Percentiles rank a stretch among this genome's conserved stretches.
Evolutionary conservation across 2,888 invertebrate species (phyloP).

Genomic region (Eupsilia transversa): DNA sequence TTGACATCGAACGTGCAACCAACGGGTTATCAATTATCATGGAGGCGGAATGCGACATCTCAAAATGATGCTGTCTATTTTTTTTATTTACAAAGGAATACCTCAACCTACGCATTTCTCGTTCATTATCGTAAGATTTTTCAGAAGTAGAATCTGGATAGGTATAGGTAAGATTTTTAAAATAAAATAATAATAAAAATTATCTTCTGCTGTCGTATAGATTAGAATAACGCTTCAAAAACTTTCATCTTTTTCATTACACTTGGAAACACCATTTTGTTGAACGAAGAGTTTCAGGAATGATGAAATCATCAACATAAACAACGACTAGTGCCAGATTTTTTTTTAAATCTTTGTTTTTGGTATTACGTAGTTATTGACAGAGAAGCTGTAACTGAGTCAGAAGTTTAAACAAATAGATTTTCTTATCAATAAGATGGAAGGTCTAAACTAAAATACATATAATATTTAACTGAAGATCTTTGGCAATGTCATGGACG

Average conservation of each 20-base stretch:
- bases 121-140: background rate
- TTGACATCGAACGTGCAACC: conserved; percentile 62
- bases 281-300: background rate
- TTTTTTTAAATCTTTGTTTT: background rate
- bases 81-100: conserved; percentile 29
- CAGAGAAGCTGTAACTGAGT: background rate
- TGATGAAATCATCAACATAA: conserved; percentile 10
- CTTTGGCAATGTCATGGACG: background rate
- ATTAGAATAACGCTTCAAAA: conserved; percentile 12
- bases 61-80: conserved; percentile 23
- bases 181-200: conserved; percentile 23
- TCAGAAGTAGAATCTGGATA: background rate
- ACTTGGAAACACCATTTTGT: background rate
- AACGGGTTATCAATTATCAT: conserved; percentile 64
- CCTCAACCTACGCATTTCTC: conserved; percentile 12
- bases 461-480: background rate
- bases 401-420: conserved; percentile 7
- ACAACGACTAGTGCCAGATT: background rate
- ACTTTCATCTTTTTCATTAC: background rate
- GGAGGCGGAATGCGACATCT: conserved; percentile 39
- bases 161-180: conserved; percentile 8
- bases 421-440: background rate
- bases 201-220: background rate
- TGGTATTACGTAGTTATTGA: background rate
- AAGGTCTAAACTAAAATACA: conserved; percentile 20